Conservation (phyloP, 2,888 invertebrate genomes). For the Orchestes rusci region DNA sequence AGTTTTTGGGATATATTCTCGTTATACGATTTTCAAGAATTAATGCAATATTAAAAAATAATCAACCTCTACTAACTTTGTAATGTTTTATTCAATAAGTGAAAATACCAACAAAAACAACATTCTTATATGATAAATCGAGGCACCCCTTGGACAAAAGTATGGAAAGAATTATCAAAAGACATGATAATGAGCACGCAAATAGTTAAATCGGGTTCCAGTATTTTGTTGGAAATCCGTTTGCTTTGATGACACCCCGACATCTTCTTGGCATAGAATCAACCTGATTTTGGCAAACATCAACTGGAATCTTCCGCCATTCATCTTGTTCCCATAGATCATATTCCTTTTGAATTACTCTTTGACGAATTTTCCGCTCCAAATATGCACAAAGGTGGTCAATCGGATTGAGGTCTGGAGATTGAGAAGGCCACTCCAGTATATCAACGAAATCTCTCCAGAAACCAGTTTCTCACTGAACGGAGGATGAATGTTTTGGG, state of each 20-base stretch:
- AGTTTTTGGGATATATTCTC: not conserved
- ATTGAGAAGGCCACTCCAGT: not conserved
- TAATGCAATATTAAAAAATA: not conserved
- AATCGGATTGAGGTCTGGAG: conserved; percentile 5
- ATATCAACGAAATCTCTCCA: not conserved
- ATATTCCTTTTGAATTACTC: conserved; percentile 3
- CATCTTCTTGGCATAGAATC: conserved; percentile 10
- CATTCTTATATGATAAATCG: not conserved
- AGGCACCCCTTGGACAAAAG: not conserved
- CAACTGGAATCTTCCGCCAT: conserved; percentile 1
- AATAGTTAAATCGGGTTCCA: too few species aligned
- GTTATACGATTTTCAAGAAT: not conserved
- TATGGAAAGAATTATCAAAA: not conserved
- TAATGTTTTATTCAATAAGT: not conserved
- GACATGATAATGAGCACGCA: too few species aligned
- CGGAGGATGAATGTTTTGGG: conserved; percentile 4
- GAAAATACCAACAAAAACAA: not conserved
- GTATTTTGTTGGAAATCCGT: not conserved
- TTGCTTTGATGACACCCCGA: conserved; percentile 2
- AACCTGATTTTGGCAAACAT: conserved; percentile 1
- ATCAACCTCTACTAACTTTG: not conserved
- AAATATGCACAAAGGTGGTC: conserved; percentile 2
- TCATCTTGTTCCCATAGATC: conserved; percentile 5
- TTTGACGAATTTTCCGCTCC: not conserved
- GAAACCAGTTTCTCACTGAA: not conserved